Conservation (phyloP, 2,113 vertebrate genomes). For the Lophura nycthemera region DNA sequence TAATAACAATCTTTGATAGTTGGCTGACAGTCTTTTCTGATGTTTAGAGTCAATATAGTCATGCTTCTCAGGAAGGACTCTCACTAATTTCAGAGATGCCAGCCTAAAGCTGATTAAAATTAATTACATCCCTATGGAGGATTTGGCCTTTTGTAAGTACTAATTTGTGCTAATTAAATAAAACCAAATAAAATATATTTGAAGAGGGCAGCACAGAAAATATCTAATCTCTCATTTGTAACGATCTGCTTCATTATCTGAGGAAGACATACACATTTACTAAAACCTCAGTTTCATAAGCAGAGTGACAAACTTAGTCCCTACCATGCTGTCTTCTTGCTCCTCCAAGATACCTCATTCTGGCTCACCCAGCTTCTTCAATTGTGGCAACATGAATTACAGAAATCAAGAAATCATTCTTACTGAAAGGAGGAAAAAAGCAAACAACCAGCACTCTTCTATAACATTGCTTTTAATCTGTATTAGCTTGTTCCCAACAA, state of each 20-base stretch:
- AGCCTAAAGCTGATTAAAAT: slow-evolving; percentile 21
- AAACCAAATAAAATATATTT: neutral
- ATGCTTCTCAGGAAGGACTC: neutral
- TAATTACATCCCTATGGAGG: neutral
- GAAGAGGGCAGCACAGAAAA: neutral
- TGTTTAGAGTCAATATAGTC: neutral
- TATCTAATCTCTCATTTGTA: neutral
- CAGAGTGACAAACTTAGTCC: neutral
- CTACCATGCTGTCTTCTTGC: neutral
- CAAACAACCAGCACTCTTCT: neutral
- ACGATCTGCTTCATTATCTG: neutral
- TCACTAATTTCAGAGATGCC: neutral
- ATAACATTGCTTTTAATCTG: neutral
- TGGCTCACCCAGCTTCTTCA: neutral
- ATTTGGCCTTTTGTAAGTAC: neutral
- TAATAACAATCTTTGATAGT: neutral
- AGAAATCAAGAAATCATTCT: fast-evolving
- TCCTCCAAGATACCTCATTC: neutral
- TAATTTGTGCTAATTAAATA: neutral
- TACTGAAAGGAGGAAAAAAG: neutral
- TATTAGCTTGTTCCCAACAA: neutral
- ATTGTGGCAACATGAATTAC: neutral
- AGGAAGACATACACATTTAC: neutral
- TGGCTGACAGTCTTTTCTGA: neutral
- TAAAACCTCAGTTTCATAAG: neutral